phyloP scores from a whole-genome alignment of 2,888 invertebrate genomes.

The Drosophila imparisetae region DNA sequence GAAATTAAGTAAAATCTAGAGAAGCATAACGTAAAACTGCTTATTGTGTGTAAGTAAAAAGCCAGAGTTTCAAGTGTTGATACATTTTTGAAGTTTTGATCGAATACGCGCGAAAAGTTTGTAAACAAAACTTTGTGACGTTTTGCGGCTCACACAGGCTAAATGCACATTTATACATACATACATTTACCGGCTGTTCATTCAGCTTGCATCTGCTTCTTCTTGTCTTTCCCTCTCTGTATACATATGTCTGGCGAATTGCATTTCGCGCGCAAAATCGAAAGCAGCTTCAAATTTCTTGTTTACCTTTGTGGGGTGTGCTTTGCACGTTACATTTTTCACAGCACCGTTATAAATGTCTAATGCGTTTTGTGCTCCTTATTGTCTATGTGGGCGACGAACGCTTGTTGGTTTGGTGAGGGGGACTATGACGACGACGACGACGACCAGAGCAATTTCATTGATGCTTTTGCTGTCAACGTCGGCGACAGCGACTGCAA shows the following conservation, averaged over 20 bases:
- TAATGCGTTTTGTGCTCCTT: not conserved
- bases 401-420: not conserved
- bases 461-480: conserved; percentile 62
- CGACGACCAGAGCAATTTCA: conserved; percentile 56
- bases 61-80: not conserved
- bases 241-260: conserved; percentile 21
- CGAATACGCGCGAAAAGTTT: not conserved
- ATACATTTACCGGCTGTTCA: conserved; percentile 26
- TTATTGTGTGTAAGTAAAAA: not conserved
- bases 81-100: not conserved
- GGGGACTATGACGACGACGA: too few relatives aligned
- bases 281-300: conserved; percentile 14
- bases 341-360: conserved; percentile 1
- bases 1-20: not conserved
- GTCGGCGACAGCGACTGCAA: conserved; percentile 4
- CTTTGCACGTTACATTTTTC: not conserved
- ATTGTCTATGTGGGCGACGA: conserved; percentile 4
- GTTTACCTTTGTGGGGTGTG: conserved; percentile 15
- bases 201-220: conserved; percentile 30
- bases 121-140: conserved; percentile 24
- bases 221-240: not conserved
- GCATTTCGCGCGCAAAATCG: conserved; percentile 54
- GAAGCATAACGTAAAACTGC: not conserved
- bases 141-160: not conserved
- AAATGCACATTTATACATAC: conserved; percentile 4